These are phyloP conservation scores for Drosophila murphyi DNA, from an alignment of 1,140 invertebrate species.

Conservation along the genomic window DNA sequence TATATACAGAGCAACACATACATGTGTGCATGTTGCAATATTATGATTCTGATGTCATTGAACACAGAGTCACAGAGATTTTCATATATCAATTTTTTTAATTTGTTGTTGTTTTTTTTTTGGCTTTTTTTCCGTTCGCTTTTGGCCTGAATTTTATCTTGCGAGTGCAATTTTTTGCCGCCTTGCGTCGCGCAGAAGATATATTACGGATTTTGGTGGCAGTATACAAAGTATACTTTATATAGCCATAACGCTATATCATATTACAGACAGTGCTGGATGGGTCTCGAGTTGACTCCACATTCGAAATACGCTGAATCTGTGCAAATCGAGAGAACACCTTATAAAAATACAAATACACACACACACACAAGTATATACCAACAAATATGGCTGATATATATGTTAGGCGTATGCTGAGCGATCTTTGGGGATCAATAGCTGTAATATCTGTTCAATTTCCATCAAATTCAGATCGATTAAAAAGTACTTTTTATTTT, in stretches of 20 bases:
- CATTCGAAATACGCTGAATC: conserved; percentile 40
- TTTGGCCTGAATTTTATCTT: conserved; percentile 55
- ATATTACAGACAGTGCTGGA: conserved; percentile 38
- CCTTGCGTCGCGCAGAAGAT: conserved; percentile 36
- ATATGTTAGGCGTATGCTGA: not conserved
- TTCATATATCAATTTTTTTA: conserved; percentile 25
- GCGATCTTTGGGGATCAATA: conserved; percentile 2
- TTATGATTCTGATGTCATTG: conserved; percentile 47
- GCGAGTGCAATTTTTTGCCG: conserved; percentile 44
- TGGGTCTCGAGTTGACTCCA: conserved; percentile 15
- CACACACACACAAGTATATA: not conserved
- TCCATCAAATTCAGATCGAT: not conserved
- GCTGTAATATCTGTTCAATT: not conserved
- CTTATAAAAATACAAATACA: not conserved
- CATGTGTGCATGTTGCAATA: conserved; percentile 23
- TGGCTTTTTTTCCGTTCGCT: conserved; percentile 37
- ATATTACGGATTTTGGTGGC: conserved; percentile 30
- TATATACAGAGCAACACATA: not conserved
- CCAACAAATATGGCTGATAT: no score
- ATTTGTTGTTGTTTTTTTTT: conserved; percentile 18
- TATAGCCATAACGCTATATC: conserved; percentile 35
- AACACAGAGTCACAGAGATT: conserved; percentile 37
- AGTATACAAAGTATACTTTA: not conserved
- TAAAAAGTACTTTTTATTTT: no score
- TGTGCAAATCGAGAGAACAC: conserved; percentile 43